Evolutionary conservation across 2,113 vertebrate species (phyloP), one percentile per base, ranked within the genome.

Genomic region (Tetrax tetrax): DNA sequence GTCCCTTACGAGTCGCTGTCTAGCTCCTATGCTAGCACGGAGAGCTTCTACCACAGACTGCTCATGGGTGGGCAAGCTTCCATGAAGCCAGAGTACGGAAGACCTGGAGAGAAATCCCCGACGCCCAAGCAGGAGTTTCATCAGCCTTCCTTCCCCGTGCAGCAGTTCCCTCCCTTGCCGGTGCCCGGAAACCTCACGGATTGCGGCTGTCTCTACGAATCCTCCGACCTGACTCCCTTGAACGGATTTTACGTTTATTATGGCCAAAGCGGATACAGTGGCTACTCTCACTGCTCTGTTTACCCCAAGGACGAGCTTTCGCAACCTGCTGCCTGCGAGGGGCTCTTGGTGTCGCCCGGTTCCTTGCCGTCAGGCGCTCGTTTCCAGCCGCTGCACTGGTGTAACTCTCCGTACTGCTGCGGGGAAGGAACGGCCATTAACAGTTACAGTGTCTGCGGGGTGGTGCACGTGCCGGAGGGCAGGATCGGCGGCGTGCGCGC

Each of bases 91-190:
- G 98, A 98, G 84, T 98, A 98, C 16, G 98, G 98, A 72, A 98
- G 98, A 71, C 98, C 98, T 0, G 98, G 98, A 38, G 98, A 98
- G 95, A 98, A 98, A 96, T 98, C 98, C 22, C 98, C 99, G 17
- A 98, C 99, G 17, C 99, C 99, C 81, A 97, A 99, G 83, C 99
- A 98, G 98, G 98, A 99, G 95, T 98, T 99, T 83, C 99, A 99
- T 59, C 98, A 98, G 94, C 98, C 98, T 89, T 98, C 98, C 61
- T 98, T 98, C 63, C 98, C 98, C 7, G 92, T 97, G 71, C 98
- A 98, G 91, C 98, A 98, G 95, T 96, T 98, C 95, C 97, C 98
- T 71, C 98, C 98, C 69, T 28, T 99, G 98, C 98, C 98, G 0
- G 97, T 98, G 97, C 98, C 98, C 5, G 98, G 98, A 37, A 98